phyloP scores from a whole-genome alignment of 2,113 vertebrate species.

The Thermophis baileyi region DNA sequence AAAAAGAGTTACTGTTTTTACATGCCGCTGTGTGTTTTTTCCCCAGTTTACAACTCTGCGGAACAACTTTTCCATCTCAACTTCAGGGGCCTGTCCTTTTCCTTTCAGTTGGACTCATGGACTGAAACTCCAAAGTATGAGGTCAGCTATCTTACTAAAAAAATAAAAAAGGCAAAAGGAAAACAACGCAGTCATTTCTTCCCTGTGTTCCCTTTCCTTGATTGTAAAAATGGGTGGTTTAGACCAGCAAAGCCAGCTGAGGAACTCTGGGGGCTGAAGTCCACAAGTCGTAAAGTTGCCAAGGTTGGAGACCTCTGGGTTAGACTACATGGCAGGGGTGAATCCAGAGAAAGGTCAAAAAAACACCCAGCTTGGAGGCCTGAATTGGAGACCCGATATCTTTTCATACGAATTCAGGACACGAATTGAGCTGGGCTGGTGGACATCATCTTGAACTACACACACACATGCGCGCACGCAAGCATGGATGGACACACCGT shows the following conservation, averaged over 20 bases:
- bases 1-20: not conserved
- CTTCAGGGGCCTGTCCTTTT: constrained; percentile 97
- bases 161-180: not conserved
- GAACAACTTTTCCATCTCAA: constrained; percentile 99
- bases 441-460: not conserved
- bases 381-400: accelerated
- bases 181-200: not conserved
- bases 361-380: not conserved
- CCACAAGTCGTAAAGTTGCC: too few species aligned
- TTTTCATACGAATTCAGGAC: not conserved
- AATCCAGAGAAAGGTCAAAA: not conserved
- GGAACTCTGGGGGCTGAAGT: too few species aligned
- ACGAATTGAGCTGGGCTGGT: not conserved
- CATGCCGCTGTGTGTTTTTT: constrained; percentile 23
- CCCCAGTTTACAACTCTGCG: constrained; percentile 92
- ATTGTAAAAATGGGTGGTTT: not conserved
- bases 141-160: constrained; percentile 73
- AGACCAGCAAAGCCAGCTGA: not conserved
- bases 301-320: too few species aligned
- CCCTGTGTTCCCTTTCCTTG: not conserved
- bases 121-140: constrained; percentile 98
- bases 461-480: not conserved
- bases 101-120: constrained; percentile 98
- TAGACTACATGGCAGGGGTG: not conserved
- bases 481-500: too few species aligned